A percentile compares a stretch with the other conserved stretches of the same genome.
Conservation (phyloP, 2,113 vertebrate genomes). For the Drymodes brunneopygia region DNA sequence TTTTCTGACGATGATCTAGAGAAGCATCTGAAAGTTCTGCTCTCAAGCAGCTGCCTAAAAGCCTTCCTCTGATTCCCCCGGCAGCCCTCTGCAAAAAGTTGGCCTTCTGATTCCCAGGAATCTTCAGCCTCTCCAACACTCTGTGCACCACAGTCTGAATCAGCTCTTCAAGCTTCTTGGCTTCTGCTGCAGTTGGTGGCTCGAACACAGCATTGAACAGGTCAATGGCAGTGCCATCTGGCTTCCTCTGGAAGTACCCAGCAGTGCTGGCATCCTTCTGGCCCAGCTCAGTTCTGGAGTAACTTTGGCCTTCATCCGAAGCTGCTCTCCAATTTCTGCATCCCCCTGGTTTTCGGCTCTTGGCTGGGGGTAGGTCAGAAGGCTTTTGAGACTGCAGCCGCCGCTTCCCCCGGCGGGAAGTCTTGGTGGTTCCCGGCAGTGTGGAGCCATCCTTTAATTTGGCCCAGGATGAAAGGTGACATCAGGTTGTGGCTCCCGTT, state of each 20-base stretch:
- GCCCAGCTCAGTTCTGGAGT: background rate
- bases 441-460: background rate
- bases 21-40: background rate
- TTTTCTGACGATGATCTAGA: background rate
- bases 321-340: background rate
- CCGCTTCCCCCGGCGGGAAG: fast-evolving
- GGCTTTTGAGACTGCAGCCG: background rate
- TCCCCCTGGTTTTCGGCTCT: background rate
- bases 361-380: background rate
- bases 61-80: background rate
- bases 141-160: background rate
- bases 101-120: background rate
- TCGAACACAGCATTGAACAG: background rate
- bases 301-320: background rate
- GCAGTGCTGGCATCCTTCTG: background rate
- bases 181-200: background rate
- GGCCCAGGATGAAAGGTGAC: background rate
- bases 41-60: background rate
- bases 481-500: background rate
- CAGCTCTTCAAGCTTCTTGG: background rate
- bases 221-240: background rate
- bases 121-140: background rate
- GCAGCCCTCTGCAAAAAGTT: background rate
- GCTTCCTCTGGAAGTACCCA: background rate
- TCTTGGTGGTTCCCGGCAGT: background rate